phyloP scores from a whole-genome alignment of 2,888 invertebrate genomes.

The Stenoptilia bipunctidactyla region DNA sequence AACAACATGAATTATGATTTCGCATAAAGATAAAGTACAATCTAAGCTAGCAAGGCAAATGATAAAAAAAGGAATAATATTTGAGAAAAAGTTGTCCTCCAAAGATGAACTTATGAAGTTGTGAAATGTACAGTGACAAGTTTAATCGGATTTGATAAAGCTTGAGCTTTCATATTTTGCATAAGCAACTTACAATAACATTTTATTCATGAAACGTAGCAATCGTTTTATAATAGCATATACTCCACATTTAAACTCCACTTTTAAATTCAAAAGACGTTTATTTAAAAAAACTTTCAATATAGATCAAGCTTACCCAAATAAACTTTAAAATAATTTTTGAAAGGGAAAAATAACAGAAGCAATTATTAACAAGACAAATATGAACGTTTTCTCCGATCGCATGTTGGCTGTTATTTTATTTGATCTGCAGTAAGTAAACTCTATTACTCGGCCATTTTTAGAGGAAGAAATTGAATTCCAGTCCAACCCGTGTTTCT shows the following conservation, averaged over 20 bases:
- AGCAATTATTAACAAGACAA: background rate
- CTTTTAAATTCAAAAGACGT: too few relatives aligned
- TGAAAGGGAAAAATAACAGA: background rate
- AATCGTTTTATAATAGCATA: too few relatives aligned
- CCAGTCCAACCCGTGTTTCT: constrained; percentile 42
- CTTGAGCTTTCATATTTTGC: too few relatives aligned
- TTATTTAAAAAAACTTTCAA: background rate
- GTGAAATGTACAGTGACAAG: too few relatives aligned
- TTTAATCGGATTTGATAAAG: too few relatives aligned
- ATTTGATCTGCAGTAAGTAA: constrained; percentile 58
- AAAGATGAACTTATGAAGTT: too few relatives aligned
- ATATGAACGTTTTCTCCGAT: constrained; percentile 14
- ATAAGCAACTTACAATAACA: too few relatives aligned
- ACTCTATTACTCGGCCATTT: constrained; percentile 61
- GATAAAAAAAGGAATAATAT: too few relatives aligned
- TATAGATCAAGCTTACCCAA: background rate
- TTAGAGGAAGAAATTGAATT: constrained; percentile 62
- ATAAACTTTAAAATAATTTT: background rate
- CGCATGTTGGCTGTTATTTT: constrained; percentile 46
- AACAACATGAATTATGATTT: constrained; percentile 66
- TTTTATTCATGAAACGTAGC: too few relatives aligned
- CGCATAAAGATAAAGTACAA: constrained; percentile 67
- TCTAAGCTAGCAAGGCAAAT: constrained; percentile 60
- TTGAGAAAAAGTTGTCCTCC: too few relatives aligned
- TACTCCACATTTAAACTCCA: too few relatives aligned